A percentile compares a stretch with the other conserved stretches of the same genome.
Conservation (phyloP, 2,113 vertebrate genomes). For the Poeciliopsis prolifica region DNA sequence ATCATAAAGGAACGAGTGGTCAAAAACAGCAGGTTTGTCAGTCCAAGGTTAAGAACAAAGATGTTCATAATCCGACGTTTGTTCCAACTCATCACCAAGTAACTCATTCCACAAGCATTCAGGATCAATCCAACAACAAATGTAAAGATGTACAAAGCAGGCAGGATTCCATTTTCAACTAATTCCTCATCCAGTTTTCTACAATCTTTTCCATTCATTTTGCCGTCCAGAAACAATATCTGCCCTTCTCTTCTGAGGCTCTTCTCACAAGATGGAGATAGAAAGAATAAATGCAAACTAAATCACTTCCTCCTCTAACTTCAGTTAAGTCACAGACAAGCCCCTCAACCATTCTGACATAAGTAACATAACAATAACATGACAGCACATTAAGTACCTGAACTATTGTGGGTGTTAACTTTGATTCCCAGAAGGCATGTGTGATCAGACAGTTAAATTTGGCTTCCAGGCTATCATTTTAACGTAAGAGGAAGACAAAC, state of each 20-base stretch:
- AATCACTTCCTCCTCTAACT: background rate
- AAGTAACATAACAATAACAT: no score
- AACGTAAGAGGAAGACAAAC: no score
- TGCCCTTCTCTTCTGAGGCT: background rate
- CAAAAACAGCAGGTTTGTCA: conserved; percentile 83
- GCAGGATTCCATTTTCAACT: no score
- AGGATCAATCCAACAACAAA: conserved; percentile 32
- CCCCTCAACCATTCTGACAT: no score
- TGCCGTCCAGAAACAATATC: background rate
- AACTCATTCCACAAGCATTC: no score
- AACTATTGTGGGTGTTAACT: no score
- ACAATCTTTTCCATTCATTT: background rate
- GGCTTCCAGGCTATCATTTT: no score
- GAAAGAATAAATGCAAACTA: background rate
- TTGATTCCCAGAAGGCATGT: no score
- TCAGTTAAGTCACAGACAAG: no score
- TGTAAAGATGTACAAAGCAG: conserved; percentile 30
- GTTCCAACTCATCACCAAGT: conserved; percentile 12
- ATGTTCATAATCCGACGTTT: conserved; percentile 45
- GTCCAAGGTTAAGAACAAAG: conserved; percentile 57
- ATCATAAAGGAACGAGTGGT: conserved; percentile 82
- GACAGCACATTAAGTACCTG: no score
- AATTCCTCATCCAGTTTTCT: no score
- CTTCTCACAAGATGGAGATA: background rate
- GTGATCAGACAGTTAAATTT: no score